Percentiles rank a stretch among this genome's conserved stretches.
These are phyloP conservation scores for Nyctibius grandis DNA, from an alignment of 2,797 vertebrate genomes.

Conservation along the genomic window DNA sequence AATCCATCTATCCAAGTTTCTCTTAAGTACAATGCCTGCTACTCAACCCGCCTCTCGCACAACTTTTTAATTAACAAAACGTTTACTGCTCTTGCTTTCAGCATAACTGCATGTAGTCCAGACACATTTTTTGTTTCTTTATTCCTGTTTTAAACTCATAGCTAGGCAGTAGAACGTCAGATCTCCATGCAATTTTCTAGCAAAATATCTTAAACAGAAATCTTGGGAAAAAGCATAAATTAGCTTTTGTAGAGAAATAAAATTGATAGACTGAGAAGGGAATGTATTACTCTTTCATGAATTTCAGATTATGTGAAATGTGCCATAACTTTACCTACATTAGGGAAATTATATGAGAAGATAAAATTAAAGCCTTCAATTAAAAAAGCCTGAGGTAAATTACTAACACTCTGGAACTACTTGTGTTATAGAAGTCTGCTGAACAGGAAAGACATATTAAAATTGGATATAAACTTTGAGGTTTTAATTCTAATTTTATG, in stretches of 20 bases:
- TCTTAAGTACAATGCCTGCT: background rate
- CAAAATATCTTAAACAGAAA: background rate
- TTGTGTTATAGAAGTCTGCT: background rate
- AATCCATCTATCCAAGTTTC: background rate
- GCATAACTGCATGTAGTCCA: background rate
- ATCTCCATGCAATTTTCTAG: background rate
- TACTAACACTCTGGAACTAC: background rate
- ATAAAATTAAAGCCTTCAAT: background rate
- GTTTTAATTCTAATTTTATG: conserved; percentile 3
- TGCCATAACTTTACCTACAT: background rate
- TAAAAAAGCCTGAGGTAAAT: background rate
- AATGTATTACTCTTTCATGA: background rate
- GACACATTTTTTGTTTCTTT: background rate
- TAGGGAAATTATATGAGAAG: conserved; percentile 4
- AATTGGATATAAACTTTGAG: background rate
- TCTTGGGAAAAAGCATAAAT: background rate
- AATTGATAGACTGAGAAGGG: background rate
- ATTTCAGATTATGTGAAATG: background rate
- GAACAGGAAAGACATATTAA: background rate
- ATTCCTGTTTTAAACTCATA: background rate
- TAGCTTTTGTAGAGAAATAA: background rate
- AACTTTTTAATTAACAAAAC: background rate
- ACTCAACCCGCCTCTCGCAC: background rate
- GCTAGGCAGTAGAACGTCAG: background rate
- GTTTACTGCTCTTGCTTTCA: background rate